These are phyloP conservation scores for Eutolmus rufibarbis DNA, from an alignment of 2,888 invertebrate species.

Conservation along the genomic window DNA sequence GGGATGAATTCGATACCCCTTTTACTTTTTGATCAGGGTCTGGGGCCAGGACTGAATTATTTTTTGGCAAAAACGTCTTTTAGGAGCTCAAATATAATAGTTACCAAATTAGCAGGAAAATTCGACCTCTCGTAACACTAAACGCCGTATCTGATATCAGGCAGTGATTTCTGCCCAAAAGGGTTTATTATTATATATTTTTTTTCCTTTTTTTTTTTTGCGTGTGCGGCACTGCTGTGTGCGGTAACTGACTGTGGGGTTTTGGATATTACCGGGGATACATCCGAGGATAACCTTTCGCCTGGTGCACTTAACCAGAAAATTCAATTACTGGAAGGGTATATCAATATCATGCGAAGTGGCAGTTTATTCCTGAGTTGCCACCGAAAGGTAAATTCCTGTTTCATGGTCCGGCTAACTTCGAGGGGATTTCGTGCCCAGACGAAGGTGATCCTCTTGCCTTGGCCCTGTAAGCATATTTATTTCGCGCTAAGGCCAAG, in stretches of 20 bases:
- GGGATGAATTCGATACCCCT: conserved; percentile 39
- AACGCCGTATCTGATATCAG: conserved; percentile 46
- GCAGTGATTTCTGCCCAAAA: conserved; percentile 46
- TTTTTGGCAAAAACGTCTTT: conserved; percentile 18
- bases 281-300: conserved; percentile 24
- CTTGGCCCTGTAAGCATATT: not conserved
- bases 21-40: conserved; percentile 1
- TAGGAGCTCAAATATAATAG: conserved; percentile 12
- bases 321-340: conserved; percentile 40
- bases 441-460: not conserved
- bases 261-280: conserved; percentile 29
- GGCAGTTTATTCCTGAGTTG: conserved; percentile 44
- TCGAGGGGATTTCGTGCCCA: not conserved
- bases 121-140: conserved; percentile 45
- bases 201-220: not conserved
- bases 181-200: not conserved
- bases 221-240: conserved; percentile 21
- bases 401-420: not conserved
- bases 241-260: conserved; percentile 19
- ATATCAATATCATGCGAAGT: conserved; percentile 45
- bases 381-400: conserved; percentile 39
- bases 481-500: not conserved
- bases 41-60: not conserved
- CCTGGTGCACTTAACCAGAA: conserved; percentile 43
- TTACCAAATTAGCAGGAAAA: conserved; percentile 48